Base-by-base conservation (phyloP, 2,888 invertebrate genomes). In the Pyrrhia umbra region DNA sequence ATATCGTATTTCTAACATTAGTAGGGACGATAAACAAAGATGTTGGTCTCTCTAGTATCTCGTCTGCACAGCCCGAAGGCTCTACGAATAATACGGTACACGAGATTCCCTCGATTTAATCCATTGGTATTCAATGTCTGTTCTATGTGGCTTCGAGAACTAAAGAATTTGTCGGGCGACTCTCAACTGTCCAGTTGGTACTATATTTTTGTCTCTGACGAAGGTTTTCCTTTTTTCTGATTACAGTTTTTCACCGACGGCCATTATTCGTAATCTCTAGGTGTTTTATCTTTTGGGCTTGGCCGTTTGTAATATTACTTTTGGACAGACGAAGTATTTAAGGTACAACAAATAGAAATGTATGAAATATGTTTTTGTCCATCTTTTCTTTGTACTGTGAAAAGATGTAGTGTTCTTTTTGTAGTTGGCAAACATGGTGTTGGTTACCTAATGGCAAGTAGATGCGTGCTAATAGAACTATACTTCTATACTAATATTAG, bases 41-140 rank as follows among this genome's bases (percentile, higher is more conserved):
- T n/a, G n/a, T n/a, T n/a, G n/a, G n/a, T n/a, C n/a, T n/a, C n/a
- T n/a, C n/a, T n/a, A 68, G 72, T 30, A 13, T 13, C 74, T 25
- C 69, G 75, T 77, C 64, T 77, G 43, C 34, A 16, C 25, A 75
- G 30, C 16, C 8, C 13, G 50, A 61, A 49, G 34, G 27, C 43
- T 51, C 52, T 37, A 54, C 65, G 40, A 67, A 75, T 77, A 75
- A 81, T 77, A 75, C 59, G 67, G 61, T 77, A 79, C 77, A 73
- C 63, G 79, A 75, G 82, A 77, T 76, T 79, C 76, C 65, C 73
- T 78, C 72, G 75, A 80, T 79, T 85, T 82, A 81, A 82, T 80
- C 69, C 54, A 81, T 81, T 81, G 71, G 75, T 64, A 75, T 81
- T 77, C 79, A 74, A 73, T 75, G 68, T 69, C 50, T 45, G 49